phyloP scores from a whole-genome alignment of 2,888 invertebrate species.

The Stratiomys singularior region DNA sequence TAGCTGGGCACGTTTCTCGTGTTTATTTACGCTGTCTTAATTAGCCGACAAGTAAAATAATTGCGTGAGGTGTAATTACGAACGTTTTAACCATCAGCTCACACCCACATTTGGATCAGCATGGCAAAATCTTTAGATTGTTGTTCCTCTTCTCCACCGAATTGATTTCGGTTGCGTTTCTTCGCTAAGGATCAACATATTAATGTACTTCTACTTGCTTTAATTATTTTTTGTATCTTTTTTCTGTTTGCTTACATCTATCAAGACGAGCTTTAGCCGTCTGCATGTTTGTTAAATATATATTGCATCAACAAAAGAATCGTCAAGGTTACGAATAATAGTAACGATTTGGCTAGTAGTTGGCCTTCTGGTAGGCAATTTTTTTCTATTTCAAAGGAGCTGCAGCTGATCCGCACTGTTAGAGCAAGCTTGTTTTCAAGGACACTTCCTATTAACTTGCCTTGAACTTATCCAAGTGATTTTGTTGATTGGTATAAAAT shows the following conservation, averaged over 20 bases:
- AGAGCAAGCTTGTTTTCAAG: background rate
- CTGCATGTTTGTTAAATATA: background rate
- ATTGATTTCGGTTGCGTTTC: background rate
- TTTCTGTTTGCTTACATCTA: background rate
- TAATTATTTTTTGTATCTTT: background rate
- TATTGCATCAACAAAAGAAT: background rate
- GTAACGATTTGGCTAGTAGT: background rate
- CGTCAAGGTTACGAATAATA: background rate
- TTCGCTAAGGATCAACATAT: too few relatives aligned
- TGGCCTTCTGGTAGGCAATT: background rate
- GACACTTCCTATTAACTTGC: background rate
- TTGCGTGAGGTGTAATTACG: background rate
- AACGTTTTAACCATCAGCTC: background rate
- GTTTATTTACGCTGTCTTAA: slow-evolving; percentile 32
- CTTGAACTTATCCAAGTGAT: too few relatives aligned
- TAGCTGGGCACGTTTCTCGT: slow-evolving; percentile 14
- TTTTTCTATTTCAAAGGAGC: background rate
- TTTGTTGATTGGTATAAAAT: background rate
- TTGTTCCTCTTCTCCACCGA: background rate
- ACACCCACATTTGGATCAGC: slow-evolving; percentile 6
- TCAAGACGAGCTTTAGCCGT: background rate
- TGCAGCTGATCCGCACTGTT: background rate
- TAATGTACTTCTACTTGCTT: background rate
- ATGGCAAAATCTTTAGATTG: background rate
- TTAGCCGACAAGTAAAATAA: slow-evolving; percentile 13